Base-by-base conservation (phyloP, 2,113 vertebrate genomes). In the Thinocorus orbignyianus region DNA sequence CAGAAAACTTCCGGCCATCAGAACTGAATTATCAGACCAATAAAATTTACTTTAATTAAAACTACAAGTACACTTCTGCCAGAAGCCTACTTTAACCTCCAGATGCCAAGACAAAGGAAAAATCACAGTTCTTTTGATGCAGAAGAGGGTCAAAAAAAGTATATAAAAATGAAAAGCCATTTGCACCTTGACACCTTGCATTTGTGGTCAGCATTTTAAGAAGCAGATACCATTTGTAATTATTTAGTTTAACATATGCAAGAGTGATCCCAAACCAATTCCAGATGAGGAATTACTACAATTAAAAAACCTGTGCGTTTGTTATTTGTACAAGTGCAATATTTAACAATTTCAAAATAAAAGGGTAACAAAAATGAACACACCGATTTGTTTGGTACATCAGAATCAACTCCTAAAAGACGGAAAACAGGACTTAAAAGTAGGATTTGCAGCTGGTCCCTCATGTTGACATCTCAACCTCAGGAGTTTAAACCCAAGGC, bases 271-370 rank as follows among this genome's bases (percentile, higher is more conserved):
- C 96, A 95, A 96, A 96, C n/a, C 39, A 93, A 93, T 70, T 83
- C 64, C 77, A 96, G 48, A 95, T 95, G 81, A 97, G 81, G 65
- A 97, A 89, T 88, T 88, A 94, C 90, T 92, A 74, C 51, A 94
- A 96, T 78, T 87, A 55, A 96, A 72, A 85, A 93, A 54, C 24
- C 74, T 97, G 91, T 96, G 94, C 61, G 23, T 97, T 93, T 91
- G 86, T 91, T 87, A 26, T 94, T 97, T 97, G 81, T 91, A 95
- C 83, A 98, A 98, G 95, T 97, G 94, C 96, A 98, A 84, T 93
- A 95, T 86, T 96, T 93, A 96, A 90, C 86, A 86, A 94, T 66
- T 97, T 95, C 60, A 93, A 96, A 98, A 92, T 76, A 89, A 95
- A 98, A 97, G 68, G 58, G 73, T 92, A 96, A 96, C 84, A 95